Evolutionary conservation across 2,113 vertebrate genomes (phyloP), one percentile per base, ranked within the genome.

Genomic region (Silurus glanis): DNA sequence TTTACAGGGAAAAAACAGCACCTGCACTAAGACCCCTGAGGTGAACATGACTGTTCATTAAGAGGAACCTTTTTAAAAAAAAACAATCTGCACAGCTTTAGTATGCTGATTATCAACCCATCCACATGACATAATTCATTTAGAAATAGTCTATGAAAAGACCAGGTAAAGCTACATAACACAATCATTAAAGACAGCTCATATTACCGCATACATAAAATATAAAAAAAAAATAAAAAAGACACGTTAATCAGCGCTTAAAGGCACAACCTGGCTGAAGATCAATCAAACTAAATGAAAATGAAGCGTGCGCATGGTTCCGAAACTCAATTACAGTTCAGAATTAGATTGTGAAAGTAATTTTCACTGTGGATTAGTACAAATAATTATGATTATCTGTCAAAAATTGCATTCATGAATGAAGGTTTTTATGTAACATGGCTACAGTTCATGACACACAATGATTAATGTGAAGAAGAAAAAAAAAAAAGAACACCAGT

Each of bases 1-100:
- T 61, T 78, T 17, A 37, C 37, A 45, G 8, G 0, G 3, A 61
- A 71, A 86, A 87, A 87, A 53, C 66, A 61, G 17, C 78, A 87
- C 56, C 79, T 89, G 85, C 47, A 51, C 58, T 25, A 5, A 82
- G 64, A 83, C 72, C 83, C 69, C 37, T 23, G 47, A 49, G 83
- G 83, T 67, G 67, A 79, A 47, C 62, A 45, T 16, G 69, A 56
- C 56, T 66, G 72, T 61, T 82, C 53, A 23, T 83, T 78, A 89
- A 84, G 67, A 84, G 67, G 69, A 75, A 87, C 69, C 85, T 80
- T 83, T 71, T 87, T 28, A 64, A 23, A 45, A 53, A 53, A 61
- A 55, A 80, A 86, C 58, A 8, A 83, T 21, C 69, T 23, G 16
- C 25, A 23, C 49, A 71, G 61, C 74, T 71, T 71, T 59, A 51